phyloP scores from a whole-genome alignment of 1,140 invertebrate genomes.

The Euborellia annulipes region DNA sequence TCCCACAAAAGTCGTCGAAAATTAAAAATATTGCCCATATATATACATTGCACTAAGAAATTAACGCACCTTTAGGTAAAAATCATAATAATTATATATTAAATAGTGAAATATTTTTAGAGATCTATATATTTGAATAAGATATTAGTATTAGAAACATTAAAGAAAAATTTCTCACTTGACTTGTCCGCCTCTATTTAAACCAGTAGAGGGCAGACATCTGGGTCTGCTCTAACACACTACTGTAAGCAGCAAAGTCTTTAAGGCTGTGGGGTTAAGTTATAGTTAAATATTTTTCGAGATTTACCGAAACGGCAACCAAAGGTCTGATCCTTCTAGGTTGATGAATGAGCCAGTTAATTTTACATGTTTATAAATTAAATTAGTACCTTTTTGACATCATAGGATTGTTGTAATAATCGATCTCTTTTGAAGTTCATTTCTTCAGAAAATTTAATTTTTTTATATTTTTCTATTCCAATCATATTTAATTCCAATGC shows the following conservation, averaged over 20 bases:
- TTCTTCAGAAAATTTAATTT: background rate
- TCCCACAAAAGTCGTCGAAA: too few relatives aligned
- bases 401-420: conserved; percentile 6
- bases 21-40: too few relatives aligned
- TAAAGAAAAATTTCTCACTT: too few relatives aligned
- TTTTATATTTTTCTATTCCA: background rate
- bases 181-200: too few relatives aligned
- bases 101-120: too few relatives aligned
- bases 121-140: too few relatives aligned
- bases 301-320: background rate
- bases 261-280: conserved; percentile 10
- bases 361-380: conserved; percentile 1
- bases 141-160: too few relatives aligned
- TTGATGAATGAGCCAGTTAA: background rate
- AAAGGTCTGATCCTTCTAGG: background rate
- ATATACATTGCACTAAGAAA: too few relatives aligned
- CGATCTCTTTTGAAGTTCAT: background rate
- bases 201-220: too few relatives aligned
- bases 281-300: conserved; percentile 10
- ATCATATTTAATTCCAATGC: background rate
- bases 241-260: conserved; percentile 5
- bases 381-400: conserved; percentile 27
- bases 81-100: too few relatives aligned
- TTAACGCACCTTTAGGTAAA: too few relatives aligned
- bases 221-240: too few relatives aligned